These are phyloP conservation scores for Gymnocheta viridis DNA, from an alignment of 2,888 invertebrate species.

Conservation along the genomic window DNA sequence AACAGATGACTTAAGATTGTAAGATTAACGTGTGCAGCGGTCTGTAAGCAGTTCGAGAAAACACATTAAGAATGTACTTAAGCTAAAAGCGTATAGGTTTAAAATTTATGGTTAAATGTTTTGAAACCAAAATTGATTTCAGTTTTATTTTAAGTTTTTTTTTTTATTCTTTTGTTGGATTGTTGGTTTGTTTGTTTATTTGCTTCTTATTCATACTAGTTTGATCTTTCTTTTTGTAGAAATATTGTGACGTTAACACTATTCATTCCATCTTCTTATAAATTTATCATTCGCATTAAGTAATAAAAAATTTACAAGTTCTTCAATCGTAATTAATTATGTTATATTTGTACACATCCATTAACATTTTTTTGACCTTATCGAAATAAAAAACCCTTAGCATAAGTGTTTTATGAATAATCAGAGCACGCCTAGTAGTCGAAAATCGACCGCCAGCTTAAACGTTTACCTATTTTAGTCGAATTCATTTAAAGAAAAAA, in stretches of 20 bases:
- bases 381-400: too few species aligned
- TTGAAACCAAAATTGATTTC: conserved; percentile 67
- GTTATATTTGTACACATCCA: background rate
- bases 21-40: conserved; percentile 67
- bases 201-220: background rate
- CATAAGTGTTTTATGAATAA: too few species aligned
- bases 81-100: conserved; percentile 68
- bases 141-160: conserved; percentile 28
- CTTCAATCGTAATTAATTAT: background rate
- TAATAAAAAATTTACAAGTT: background rate
- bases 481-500: too few species aligned
- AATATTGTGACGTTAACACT: conserved; percentile 53
- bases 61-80: conserved; percentile 68
- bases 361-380: background rate
- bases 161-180: too few species aligned
- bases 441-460: too few species aligned
- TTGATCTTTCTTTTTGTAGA: conserved; percentile 8
- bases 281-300: background rate
- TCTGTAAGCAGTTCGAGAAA: conserved; percentile 61
- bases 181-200: background rate
- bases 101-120: conserved; percentile 66
- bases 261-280: conserved; percentile 3
- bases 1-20: conserved; percentile 68
- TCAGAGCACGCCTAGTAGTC: too few species aligned
- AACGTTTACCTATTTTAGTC: too few species aligned